Conservation (phyloP, 2,797 vertebrate genomes). For the Carcharodon carcharias region DNA sequence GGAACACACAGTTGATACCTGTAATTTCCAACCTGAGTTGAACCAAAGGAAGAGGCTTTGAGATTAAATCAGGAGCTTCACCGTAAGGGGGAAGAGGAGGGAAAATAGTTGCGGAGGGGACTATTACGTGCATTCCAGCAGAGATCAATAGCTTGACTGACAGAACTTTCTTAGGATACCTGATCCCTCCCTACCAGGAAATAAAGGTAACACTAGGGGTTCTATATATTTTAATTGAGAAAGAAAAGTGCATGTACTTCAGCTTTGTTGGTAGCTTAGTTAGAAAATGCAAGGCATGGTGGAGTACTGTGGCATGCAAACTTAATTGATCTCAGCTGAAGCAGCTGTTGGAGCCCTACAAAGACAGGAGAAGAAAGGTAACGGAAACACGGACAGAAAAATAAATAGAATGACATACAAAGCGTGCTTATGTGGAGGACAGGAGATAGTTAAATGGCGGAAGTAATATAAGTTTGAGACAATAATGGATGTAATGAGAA, state of each 20-base stretch:
- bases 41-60: not conserved
- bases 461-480: not conserved
- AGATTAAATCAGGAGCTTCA: not conserved
- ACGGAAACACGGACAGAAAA: not conserved
- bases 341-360: not conserved
- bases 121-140: not conserved
- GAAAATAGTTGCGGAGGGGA: not conserved
- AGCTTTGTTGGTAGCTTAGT: not conserved
- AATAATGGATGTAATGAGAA: not conserved
- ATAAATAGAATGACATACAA: not conserved
- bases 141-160: not conserved
- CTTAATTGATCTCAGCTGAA: not conserved
- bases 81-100: not conserved
- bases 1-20: not conserved
- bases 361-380: not conserved
- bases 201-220: not conserved
- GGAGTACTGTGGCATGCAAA: not conserved
- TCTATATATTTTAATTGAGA: not conserved
- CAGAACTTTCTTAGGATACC: not conserved
- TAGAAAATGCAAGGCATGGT: not conserved
- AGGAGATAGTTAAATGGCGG: not conserved
- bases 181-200: not conserved
- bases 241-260: not conserved
- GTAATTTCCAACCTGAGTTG: not conserved
- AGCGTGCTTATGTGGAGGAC: not conserved